A percentile compares a stretch with the other conserved stretches of the same genome.
phyloP scores from a whole-genome alignment of 2,113 vertebrate genomes.

The Speoplatyrhinus poulsoni region DNA sequence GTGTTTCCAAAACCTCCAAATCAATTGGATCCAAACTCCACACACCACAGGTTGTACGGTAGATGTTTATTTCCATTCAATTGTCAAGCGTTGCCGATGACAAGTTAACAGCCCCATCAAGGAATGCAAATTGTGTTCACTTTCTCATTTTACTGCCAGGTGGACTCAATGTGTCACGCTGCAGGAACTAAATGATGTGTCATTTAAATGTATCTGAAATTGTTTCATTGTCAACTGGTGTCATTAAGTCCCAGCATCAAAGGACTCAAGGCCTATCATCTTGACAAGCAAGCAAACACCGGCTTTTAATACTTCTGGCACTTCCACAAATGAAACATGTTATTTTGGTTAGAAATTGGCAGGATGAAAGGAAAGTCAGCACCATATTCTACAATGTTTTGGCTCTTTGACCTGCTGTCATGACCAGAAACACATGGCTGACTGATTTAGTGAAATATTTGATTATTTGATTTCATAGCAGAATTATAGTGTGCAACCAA shows the following conservation, averaged over 20 bases:
- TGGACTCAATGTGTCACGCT: slow-evolving; percentile 58
- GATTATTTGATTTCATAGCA: not conserved
- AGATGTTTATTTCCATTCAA: slow-evolving; percentile 65
- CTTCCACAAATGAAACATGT: slow-evolving; percentile 27
- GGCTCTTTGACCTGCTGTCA: slow-evolving; percentile 8
- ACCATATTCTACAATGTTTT: not conserved
- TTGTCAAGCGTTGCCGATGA: slow-evolving; percentile 59
- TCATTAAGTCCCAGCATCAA: slow-evolving; percentile 48
- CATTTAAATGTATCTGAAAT: slow-evolving; percentile 56
- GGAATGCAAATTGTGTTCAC: slow-evolving; percentile 57
- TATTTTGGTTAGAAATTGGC: slow-evolving; percentile 16
- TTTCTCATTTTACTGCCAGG: slow-evolving; percentile 65
- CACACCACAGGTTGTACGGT: slow-evolving; percentile 40
- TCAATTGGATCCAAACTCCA: slow-evolving; percentile 60
- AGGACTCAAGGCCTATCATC: slow-evolving; percentile 41
- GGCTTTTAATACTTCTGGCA: slow-evolving; percentile 42
- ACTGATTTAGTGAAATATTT: not conserved
- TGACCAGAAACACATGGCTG: not conserved
- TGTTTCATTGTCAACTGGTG: slow-evolving; percentile 48
- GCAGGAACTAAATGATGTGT: slow-evolving; percentile 53
- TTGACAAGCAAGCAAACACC: slow-evolving; percentile 51
- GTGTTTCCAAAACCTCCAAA: slow-evolving; percentile 47
- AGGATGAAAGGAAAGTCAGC: slow-evolving; percentile 6
- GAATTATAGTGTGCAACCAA: no score
- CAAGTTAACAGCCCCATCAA: slow-evolving; percentile 63